Base-by-base conservation (phyloP, 1,140 invertebrate species). In the Ceratina japonica region DNA sequence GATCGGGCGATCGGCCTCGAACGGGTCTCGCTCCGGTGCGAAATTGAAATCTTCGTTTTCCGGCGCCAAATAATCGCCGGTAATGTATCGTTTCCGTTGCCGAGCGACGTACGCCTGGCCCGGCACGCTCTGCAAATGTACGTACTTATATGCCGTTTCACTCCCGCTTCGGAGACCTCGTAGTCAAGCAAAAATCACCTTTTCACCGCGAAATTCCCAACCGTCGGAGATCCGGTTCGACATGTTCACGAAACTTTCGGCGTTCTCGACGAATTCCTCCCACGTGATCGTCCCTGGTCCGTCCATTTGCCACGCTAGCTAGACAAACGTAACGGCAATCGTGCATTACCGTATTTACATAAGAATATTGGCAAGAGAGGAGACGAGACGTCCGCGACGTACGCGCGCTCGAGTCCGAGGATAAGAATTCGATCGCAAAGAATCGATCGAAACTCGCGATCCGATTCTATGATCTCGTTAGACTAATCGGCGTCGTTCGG, bases 201-300 rank as follows among this genome's bases (percentile, higher is more conserved):
- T 89, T 52, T 90, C 73, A 56, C 92, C 92, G 7, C 79, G 64
- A 18, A 92, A 82, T 84, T 89, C 74, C 92, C 92, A 92, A 56
- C 82, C 79, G 70, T 92, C 92, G 15, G 86, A 89, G 51, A 92
- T 86, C 73, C 84, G 69, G 71, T 87, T 66, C 12, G 91, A 92
- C 49, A 90, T 5, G 73, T 66, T 24, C 16, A 90, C 77, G 7
- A 92, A 82, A 52, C 52, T 81, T 81, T 90, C 85, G 10, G 92
- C 91, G 81, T 91, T 82, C 16, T 85, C 78, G 4, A 92, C 66
- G 77, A 92, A 92, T 79, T 91, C 90, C 31, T 92, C 92, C 92
- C 92, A 92, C 24, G 89, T 91, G 0, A 92, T 68, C 7, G 91
- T 91, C n/a, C 91, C 92, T 54, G 87, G 80, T 31, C 89, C 91